These are phyloP conservation scores for Saccopteryx bilineata DNA, from an alignment of 2,113 vertebrate species.

Conservation along the genomic window DNA sequence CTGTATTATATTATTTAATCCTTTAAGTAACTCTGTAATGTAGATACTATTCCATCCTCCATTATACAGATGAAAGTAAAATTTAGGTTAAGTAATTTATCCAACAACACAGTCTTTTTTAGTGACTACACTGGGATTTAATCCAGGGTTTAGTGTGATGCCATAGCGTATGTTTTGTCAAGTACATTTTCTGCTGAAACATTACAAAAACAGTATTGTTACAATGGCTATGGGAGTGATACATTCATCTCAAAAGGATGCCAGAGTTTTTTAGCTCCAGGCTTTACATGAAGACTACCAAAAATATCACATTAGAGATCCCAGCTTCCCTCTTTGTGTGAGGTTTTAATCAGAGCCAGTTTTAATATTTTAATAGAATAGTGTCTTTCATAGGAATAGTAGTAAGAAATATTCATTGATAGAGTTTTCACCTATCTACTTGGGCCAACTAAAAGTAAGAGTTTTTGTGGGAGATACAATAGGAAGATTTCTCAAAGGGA, in stretches of 20 bases:
- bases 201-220: background rate
- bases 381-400: background rate
- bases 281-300: background rate
- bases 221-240: background rate
- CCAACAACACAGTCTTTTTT: background rate
- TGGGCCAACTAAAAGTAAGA: background rate
- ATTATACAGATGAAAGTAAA: background rate
- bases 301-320: background rate
- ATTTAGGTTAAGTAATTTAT: background rate
- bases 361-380: background rate
- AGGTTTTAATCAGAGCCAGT: background rate
- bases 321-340: background rate
- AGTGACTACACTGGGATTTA: background rate
- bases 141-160: background rate
- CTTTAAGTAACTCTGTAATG: background rate
- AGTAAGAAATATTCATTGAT: slow-evolving; percentile 6
- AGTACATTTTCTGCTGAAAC: background rate
- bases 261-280: background rate
- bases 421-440: background rate
- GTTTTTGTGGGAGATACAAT: background rate
- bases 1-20: slow-evolving; percentile 4
- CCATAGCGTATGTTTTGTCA: background rate
- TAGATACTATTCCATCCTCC: background rate
- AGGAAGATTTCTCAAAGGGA: background rate
- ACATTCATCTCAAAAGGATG: background rate